A percentile compares a stretch with the other conserved stretches of the same genome.
Conservation (phyloP, 2,888 invertebrate genomes). For the Synanthedon formicaeformis region DNA sequence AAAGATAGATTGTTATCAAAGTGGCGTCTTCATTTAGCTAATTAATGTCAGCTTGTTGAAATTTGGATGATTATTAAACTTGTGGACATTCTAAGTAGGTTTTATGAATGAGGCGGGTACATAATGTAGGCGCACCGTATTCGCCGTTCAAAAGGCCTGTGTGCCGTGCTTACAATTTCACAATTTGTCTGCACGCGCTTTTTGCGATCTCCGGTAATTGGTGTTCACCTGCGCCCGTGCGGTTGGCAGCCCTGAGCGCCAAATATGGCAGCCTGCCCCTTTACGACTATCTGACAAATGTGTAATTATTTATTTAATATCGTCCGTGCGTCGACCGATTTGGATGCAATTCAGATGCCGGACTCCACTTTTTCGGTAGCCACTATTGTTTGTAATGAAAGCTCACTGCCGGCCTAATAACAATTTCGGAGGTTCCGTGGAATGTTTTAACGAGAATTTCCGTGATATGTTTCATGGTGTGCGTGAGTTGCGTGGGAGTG, state of each 20-base stretch:
- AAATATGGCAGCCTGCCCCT: conserved; percentile 57
- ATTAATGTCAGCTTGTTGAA: too few relatives aligned
- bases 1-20: too few relatives aligned
- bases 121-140: too few relatives aligned
- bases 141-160: too few relatives aligned
- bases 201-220: conserved; percentile 60
- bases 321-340: conserved; percentile 39
- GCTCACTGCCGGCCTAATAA: neutral
- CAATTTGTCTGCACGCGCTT: conserved; percentile 63
- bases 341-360: conserved; percentile 63
- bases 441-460: neutral
- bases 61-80: too few relatives aligned
- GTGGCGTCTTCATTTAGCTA: too few relatives aligned
- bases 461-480: neutral
- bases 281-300: conserved; percentile 68
- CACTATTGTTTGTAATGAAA: neutral
- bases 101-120: too few relatives aligned
- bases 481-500: too few relatives aligned
- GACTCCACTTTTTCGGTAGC: conserved; percentile 37
- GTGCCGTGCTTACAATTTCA: conserved; percentile 50
- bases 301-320: conserved; percentile 71
- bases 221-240: conserved; percentile 50
- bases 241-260: conserved; percentile 36
- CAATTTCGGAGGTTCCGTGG: neutral
- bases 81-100: too few relatives aligned